These are phyloP conservation scores for Chrysodeixis includens DNA, from an alignment of 2,888 invertebrate species.

Conservation along the genomic window DNA sequence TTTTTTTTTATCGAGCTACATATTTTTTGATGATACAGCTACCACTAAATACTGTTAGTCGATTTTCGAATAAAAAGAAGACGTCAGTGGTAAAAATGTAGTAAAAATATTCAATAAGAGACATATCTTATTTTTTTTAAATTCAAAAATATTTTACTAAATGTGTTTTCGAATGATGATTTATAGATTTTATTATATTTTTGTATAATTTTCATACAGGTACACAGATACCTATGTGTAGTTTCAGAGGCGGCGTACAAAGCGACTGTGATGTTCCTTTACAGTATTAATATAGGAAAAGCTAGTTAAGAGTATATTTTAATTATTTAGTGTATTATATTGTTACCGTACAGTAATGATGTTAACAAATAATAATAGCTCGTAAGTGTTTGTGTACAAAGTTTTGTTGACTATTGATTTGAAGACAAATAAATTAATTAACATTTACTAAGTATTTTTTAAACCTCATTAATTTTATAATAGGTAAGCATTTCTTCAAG, in stretches of 20 bases:
- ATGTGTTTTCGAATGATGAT: not conserved
- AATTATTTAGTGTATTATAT: conserved; percentile 24
- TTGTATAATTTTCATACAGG: conserved; percentile 11
- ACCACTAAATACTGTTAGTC: not conserved
- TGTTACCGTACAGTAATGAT: conserved; percentile 44
- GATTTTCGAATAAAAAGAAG: not conserved
- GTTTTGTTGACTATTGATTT: conserved; percentile 69
- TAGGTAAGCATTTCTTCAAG: not conserved
- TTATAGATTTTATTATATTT: conserved; percentile 9
- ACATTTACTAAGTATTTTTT: conserved; percentile 17
- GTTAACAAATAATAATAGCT: conserved; percentile 61
- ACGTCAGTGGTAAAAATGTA: not conserved
- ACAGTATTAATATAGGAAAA: conserved; percentile 76
- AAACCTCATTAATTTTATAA: not conserved
- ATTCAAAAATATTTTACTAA: no score
- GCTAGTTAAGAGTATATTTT: conserved; percentile 56
- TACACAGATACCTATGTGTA: conserved; percentile 3
- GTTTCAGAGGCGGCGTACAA: conserved; percentile 62
- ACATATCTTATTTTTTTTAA: no score
- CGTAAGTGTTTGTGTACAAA: conserved; percentile 75
- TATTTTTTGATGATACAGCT: not conserved
- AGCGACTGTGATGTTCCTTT: conserved; percentile 82
- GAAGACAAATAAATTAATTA: conserved; percentile 57
- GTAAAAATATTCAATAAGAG: not conserved
- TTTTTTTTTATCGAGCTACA: not conserved